Conservation (phyloP, 2,888 invertebrate genomes). For the Acleris laterana region DNA sequence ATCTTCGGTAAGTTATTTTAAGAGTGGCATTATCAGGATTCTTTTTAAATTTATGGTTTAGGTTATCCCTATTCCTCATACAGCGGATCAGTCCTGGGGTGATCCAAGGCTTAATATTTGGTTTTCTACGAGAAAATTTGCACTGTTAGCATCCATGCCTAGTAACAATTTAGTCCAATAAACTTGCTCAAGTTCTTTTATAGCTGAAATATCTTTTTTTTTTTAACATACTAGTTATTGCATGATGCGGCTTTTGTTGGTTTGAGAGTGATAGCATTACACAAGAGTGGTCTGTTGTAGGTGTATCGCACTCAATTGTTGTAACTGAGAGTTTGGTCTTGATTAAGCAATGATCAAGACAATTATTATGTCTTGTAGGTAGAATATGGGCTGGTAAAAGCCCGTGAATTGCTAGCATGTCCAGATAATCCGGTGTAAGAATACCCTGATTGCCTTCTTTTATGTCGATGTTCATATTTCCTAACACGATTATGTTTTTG, state of each 20-base stretch:
- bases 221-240: background rate
- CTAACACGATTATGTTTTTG: constrained; percentile 5
- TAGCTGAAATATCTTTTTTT: constrained; percentile 1
- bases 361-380: constrained; percentile 2
- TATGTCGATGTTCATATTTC: constrained; percentile 7
- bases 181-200: background rate
- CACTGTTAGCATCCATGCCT: background rate
- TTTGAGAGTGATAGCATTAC: constrained; percentile 5
- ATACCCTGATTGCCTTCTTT: background rate
- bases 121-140: background rate
- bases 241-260: background rate
- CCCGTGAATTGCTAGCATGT: constrained; percentile 6
- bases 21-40: background rate
- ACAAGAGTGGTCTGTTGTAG: constrained; percentile 8
- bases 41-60: background rate
- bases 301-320: constrained; percentile 2
- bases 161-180: background rate
- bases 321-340: too few species aligned
- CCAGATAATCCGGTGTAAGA: constrained; percentile 2
- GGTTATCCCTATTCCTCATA: constrained; percentile 10
- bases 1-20: constrained; percentile 3
- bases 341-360: too few species aligned
- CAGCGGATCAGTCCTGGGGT: constrained; percentile 2
- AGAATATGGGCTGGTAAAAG: constrained; percentile 4
- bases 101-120: constrained; percentile 7